Conservation (phyloP, 1,140 invertebrate genomes). For the Cotesia glomerata region DNA sequence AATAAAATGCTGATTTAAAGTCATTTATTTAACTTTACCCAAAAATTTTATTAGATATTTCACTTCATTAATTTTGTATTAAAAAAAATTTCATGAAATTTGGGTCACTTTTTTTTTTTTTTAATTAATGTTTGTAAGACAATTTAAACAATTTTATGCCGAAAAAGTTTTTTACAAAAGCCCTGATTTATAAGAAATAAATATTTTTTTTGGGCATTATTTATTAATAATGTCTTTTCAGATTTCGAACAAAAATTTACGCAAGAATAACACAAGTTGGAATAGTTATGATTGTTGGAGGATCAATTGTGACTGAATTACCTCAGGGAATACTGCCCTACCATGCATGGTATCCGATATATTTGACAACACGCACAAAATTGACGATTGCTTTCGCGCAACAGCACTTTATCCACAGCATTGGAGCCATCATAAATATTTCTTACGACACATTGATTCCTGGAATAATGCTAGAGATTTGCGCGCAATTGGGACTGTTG, state of each 20-base stretch:
- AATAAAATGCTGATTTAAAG: too few relatives aligned
- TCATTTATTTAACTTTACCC: too few relatives aligned
- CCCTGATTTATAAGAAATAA: too few relatives aligned
- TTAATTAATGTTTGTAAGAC: too few relatives aligned
- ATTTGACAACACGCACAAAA: neutral
- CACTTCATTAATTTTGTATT: too few relatives aligned
- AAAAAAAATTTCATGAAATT: too few relatives aligned
- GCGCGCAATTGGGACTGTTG: slow-evolving; percentile 8
- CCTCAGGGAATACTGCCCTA: neutral
- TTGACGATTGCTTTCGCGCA: neutral
- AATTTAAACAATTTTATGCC: too few relatives aligned
- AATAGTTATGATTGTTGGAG: neutral
- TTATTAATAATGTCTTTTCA: neutral
- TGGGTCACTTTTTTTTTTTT: too few relatives aligned
- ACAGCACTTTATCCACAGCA: neutral
- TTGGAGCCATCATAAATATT: neutral
- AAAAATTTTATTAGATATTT: too few relatives aligned
- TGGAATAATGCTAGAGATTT: slow-evolving; percentile 5
- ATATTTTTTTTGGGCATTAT: neutral
- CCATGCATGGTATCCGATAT: neutral
- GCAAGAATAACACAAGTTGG: neutral
- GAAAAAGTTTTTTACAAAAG: too few relatives aligned
- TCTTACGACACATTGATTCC: slow-evolving; percentile 6
- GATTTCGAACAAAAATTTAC: neutral
- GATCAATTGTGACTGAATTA: neutral